Base-by-base conservation (phyloP, 2,888 invertebrate genomes). In the Spodoptera picta region DNA sequence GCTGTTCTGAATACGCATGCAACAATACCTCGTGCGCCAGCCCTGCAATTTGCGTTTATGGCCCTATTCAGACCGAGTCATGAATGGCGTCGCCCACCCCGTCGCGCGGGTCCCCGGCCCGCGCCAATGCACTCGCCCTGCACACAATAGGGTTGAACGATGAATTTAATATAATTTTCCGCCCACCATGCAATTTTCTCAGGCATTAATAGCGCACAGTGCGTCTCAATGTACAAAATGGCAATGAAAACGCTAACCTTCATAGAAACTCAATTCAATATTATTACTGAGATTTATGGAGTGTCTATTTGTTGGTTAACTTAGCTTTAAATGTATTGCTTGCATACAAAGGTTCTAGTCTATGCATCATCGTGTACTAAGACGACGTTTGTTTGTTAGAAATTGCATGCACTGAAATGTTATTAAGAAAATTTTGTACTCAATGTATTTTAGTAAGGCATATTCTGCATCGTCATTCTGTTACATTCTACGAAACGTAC, bases 21-120 rank as follows among this genome's bases (percentile, higher is more conserved):
- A 64, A 77, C 68, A 79, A 75, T 76, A 49, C 69, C 60, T 69
- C 60, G 65, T 69, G 75, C 61, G 80, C 79, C 81, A 84, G 75
- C 81, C 83, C 77, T 86, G 83, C 86, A 86, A 87, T 88, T 89
- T 86, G 84, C 81, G 65, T 87, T 83, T 83, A 86, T 85, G 78
- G 82, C 75, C 74, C 84, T 83, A 88, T 90, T 87, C 81, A 87
- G 73, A 64, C 69, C 54, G 36, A 23, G 66, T 60, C 60, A 84
- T 90, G 87, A 90, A 90, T 87, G 86, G 83, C 62, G 62, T 64
- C 77, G 77, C 82, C 80, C 74, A 74, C 64, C 73, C 79, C 59
- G 69, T 63, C 62, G 74, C 65, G 69, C 45, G 65, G 23, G 56
- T 71, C 79, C 80, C 76, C 73, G 81, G 63, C 54, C 68, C 69